phyloP scores from a whole-genome alignment of 2,888 invertebrate species.

The Tortrix viridana region DNA sequence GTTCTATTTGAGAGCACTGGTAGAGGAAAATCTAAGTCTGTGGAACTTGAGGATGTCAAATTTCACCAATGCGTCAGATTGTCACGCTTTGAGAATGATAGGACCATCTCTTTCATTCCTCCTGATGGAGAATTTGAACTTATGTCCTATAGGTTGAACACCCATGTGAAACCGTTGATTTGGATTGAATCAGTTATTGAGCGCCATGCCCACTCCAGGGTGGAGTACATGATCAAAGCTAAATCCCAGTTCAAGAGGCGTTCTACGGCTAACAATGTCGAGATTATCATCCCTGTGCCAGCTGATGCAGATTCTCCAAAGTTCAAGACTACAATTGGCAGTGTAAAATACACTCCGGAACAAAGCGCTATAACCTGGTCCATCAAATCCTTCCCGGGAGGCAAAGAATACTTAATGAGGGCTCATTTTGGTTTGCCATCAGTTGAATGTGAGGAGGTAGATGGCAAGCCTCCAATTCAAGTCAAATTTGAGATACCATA shows the following conservation, averaged over 20 bases:
- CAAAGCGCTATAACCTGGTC: slow-evolving; percentile 99
- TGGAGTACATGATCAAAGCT: slow-evolving; percentile 99
- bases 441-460: slow-evolving; percentile 96
- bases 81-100: slow-evolving; percentile 98
- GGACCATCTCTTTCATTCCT: slow-evolving; percentile 99
- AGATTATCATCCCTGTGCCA: slow-evolving; percentile 97
- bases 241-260: slow-evolving; percentile 99
- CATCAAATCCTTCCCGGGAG: slow-evolving; percentile 98
- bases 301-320: slow-evolving; percentile 99
- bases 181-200: slow-evolving; percentile 99
- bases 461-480: slow-evolving; percentile 98
- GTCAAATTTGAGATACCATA: slow-evolving; percentile 99
- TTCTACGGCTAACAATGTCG: slow-evolving; percentile 99
- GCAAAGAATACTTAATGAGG: slow-evolving; percentile 98
- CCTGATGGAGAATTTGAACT: slow-evolving; percentile 99
- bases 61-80: slow-evolving; percentile 99
- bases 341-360: slow-evolving; percentile 98
- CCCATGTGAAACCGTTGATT: slow-evolving; percentile 98
- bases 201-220: slow-evolving; percentile 97
- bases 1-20: slow-evolving; percentile 99
- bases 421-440: slow-evolving; percentile 99
- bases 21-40: slow-evolving; percentile 98
- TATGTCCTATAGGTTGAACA: slow-evolving; percentile 98
- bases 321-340: slow-evolving; percentile 98
- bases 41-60: slow-evolving; percentile 99